Evolutionary conservation across 2,113 vertebrate genomes (phyloP), one percentile per base, ranked within the genome.

Genomic region (Epinephelus moara): DNA sequence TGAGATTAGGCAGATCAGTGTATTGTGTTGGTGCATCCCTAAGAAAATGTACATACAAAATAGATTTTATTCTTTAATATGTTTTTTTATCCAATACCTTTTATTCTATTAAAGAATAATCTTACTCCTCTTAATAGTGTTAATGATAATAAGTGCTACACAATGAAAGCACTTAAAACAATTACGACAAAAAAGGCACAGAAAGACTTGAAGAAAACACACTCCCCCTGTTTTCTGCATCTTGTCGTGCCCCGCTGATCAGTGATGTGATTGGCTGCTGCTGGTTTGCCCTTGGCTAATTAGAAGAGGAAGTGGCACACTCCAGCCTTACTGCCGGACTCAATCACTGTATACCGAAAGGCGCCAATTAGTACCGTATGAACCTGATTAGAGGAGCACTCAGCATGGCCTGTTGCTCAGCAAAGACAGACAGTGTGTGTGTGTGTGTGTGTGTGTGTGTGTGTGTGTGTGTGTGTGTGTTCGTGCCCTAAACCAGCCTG

Each of bases 331-430:
- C 90, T 33, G 62, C 83, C 64, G 78, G 86, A 74, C 82, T 91
- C 89, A 85, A 91, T 92, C 85, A 90, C 81, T 82, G 77, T 90
- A 91, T 80, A 89, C 90, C 47, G 61, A 93, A 93, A 92, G 81
- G 85, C 79, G 61, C 90, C 87, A 93, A 91, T 94, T 92, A 93
- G 88, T 80, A 75, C 74, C 40, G 74, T 86, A 90, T 86, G 88
- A 91, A 82, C 85, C 61, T 84, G 89, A 93, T 94, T 90, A 93
- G 79, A 86, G 78, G 62, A 86, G 70, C 52, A 69, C 78, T 76
- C 77, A 37, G 84, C 78, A 77, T n/a, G 60, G 77, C 64, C 81
- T 89, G 90, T 92, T 90, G 78, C 83, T 81, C 83, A 83, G 88
- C 81, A 91, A 87, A 91, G 85, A 78, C 60, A 14, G 15, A 21